Conservation (phyloP, 30 jellyfish, hydroid and myxozoan species). For the Chrysaora quinquecirrha region DNA sequence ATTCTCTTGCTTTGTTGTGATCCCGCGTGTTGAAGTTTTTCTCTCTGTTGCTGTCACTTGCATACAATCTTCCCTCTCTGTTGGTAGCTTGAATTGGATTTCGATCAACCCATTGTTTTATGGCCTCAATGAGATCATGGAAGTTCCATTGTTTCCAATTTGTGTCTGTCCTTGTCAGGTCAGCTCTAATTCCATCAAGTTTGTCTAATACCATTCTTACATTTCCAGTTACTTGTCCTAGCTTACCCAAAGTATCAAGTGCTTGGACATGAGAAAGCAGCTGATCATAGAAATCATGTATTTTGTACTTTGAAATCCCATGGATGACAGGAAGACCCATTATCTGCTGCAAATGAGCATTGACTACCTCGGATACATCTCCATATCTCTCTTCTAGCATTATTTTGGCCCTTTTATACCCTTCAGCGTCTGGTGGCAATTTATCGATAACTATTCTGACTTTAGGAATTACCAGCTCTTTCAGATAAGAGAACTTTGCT, state of each 20-base stretch:
- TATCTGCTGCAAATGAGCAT: constrained; percentile 66
- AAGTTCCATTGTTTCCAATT: constrained; percentile 67
- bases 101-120: constrained; percentile 54
- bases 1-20: constrained; percentile 6
- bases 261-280: constrained; percentile 64
- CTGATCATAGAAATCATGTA: constrained; percentile 67
- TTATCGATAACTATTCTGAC: constrained; percentile 36
- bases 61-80: constrained; percentile 11
- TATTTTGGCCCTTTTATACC: constrained; percentile 58
- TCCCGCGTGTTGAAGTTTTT: constrained; percentile 32
- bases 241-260: constrained; percentile 61
- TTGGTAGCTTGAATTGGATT: constrained; percentile 41
- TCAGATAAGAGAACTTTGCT: constrained; percentile 57
- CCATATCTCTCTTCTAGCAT: constrained; percentile 44
- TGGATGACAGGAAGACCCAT: constrained; percentile 43
- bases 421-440: constrained; percentile 49
- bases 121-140: constrained; percentile 40
- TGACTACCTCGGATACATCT: constrained; percentile 47
- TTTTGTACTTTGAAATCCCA: constrained; percentile 30
- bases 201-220: constrained; percentile 69
- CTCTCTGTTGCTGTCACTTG: constrained; percentile 36
- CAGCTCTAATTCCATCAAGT: constrained; percentile 51
- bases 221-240: constrained; percentile 41
- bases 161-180: constrained; percentile 49
- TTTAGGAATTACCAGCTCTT: constrained; percentile 51